Evolutionary conservation across 2,888 invertebrate species (phyloP).

Genomic region (Thereva nobilitata): DNA sequence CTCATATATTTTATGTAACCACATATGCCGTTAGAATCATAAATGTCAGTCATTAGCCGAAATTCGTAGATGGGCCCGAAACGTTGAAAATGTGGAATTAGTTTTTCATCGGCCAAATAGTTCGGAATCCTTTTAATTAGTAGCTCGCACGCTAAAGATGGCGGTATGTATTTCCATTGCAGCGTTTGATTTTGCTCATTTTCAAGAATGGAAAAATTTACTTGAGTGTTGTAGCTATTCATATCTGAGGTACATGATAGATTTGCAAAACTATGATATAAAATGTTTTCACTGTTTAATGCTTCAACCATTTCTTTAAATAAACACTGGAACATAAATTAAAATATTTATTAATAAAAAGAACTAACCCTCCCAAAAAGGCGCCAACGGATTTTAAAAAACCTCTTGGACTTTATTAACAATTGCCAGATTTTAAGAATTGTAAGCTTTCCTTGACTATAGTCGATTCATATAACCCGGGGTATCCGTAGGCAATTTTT

Average conservation of each 20-base stretch:
- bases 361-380: no score
- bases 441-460: no score
- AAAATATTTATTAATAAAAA: no score
- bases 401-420: no score
- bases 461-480: no score
- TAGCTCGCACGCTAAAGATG: conserved; percentile 48
- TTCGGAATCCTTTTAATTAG: conserved; percentile 49
- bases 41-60: conserved; percentile 50
- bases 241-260: neutral
- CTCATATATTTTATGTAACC: conserved; percentile 49
- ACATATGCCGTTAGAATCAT: conserved; percentile 49
- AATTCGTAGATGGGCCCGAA: conserved; percentile 51
- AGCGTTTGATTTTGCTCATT: neutral
- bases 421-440: no score
- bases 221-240: neutral
- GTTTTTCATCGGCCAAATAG: conserved; percentile 44
- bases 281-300: no score
- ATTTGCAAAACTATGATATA: no score
- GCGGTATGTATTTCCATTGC: conserved; percentile 48
- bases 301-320: no score
- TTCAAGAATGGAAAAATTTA: neutral
- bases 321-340: no score
- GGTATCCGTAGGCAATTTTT: no score
- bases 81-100: conserved; percentile 47
- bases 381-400: no score